phyloP scores from a whole-genome alignment of 2,113 vertebrate genomes.

The Oxyura jamaicensis region DNA sequence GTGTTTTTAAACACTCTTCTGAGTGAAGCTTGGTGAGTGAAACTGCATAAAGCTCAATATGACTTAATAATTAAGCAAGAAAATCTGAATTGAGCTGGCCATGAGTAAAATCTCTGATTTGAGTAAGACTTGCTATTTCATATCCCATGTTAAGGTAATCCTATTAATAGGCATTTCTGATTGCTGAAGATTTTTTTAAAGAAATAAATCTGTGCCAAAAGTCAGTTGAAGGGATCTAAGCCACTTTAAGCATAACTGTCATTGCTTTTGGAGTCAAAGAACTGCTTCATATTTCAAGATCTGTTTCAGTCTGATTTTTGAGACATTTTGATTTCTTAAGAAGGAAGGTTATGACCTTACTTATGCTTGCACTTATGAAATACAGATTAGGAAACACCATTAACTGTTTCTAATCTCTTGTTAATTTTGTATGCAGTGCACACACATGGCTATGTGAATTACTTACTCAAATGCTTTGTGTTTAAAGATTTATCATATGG shows the following conservation, averaged over 20 bases:
- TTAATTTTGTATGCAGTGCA: neutral
- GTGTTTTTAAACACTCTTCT: neutral
- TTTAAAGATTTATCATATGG: neutral
- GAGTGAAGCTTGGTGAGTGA: neutral
- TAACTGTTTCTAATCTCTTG: neutral
- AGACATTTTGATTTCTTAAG: neutral
- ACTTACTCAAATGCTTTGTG: neutral
- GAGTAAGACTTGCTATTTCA: neutral
- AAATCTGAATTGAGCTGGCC: neutral
- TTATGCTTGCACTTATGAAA: neutral
- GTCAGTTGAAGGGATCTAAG: neutral
- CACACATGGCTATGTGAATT: neutral
- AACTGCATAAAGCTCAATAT: neutral
- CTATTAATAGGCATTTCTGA: neutral
- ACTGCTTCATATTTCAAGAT: neutral
- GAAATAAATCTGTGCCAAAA: neutral
- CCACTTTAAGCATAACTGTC: neutral
- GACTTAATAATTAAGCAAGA: neutral
- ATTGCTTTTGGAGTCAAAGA: neutral
- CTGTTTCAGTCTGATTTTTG: neutral
- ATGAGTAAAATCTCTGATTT: neutral
- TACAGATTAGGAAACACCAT: neutral
- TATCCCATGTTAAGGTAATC: neutral
- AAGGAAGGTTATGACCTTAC: neutral
- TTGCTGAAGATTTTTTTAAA: neutral